Evolutionary conservation across 2,888 invertebrate species (phyloP), one percentile per base, ranked within the genome.

Genomic region (Ametastegia equiseti): DNA sequence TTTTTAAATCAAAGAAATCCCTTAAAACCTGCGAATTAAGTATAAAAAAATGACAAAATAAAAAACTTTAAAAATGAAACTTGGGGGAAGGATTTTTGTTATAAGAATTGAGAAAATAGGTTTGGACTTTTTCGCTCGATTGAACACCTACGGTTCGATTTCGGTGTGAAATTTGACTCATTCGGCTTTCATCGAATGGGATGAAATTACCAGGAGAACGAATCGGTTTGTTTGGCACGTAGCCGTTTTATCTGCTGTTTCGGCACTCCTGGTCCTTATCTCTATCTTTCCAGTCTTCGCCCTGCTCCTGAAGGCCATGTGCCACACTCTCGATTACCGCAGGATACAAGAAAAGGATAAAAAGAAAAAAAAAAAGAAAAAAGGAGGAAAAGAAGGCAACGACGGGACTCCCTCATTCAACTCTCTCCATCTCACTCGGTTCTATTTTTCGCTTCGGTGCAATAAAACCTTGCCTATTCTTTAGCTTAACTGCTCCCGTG

Each of bases 401-500:
- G 3, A 3, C 67, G 67, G 11, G 67, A 39, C 39, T 39, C 39
- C 39, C 19, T 39, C 67, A 42, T 19, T 75, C 73, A 50, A 54
- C 73, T 50, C 36, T n/a, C 73, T 50, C 36, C 19, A 33, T 33
- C 33, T 50, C 19, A 30, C 45, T 33, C 73, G 33, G 11, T 75
- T 75, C 54, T 75, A 19, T 19, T 15, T 75, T 36, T 54, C 50
- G 33, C 36, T 54, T 33, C 50, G 47, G 36, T 50, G 50, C 50
- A 75, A 75, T 75, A 54, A 75, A 75, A 75, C 75, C 75, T 54
- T 36, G 7, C 50, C 75, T 54, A 75, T 75, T 75, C 75, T 75
- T 75, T 75, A 75, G 36, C 75, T 75, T 75, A 75, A 75, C 75
- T 75, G 75, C 75, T 54, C 75, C 75, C 75, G 36, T 54, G 75